Percentiles rank a stretch among this genome's conserved stretches.
Conservation (phyloP, 2,888 invertebrate species). For the Branchellion lobata region DNA sequence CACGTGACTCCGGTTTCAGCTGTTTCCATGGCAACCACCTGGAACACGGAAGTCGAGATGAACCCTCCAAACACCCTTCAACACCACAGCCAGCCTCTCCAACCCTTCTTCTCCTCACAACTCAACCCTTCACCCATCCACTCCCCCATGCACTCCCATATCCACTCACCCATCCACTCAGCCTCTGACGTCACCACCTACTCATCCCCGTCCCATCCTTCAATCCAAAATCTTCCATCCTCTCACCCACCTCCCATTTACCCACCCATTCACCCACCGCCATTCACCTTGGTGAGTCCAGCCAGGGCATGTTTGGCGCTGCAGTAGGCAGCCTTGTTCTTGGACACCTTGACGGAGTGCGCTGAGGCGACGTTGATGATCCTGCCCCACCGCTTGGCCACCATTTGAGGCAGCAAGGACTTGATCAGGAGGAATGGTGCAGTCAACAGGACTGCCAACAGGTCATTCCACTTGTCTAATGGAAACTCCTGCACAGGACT, state of each 20-base stretch:
- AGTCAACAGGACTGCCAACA: conserved; percentile 55
- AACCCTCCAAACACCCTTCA: no score
- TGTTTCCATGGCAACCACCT: no score
- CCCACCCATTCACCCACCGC: no score
- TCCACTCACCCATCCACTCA: conserved; percentile 4
- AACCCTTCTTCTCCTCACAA: not conserved
- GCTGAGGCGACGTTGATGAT: conserved; percentile 58
- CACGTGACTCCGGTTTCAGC: no score
- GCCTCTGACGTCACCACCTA: not conserved
- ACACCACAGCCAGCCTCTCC: not conserved
- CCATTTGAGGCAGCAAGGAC: conserved; percentile 55
- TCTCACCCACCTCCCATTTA: no score
- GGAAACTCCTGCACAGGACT: conserved; percentile 54
- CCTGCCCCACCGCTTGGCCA: conserved; percentile 56
- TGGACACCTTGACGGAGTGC: conserved; percentile 56
- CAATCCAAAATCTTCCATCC: not conserved
- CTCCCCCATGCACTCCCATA: not conserved
- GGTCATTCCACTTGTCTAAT: conserved; percentile 56
- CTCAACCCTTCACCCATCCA: not conserved
- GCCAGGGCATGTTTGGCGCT: conserved; percentile 58
- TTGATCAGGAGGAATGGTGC: conserved; percentile 56
- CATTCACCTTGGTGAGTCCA: conserved; percentile 55
- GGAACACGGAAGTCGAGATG: no score
- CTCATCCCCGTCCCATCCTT: not conserved
- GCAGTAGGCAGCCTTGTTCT: conserved; percentile 57